Base-by-base conservation (phyloP, 1,140 invertebrate species). In the Pogonomyrmex californicus region DNA sequence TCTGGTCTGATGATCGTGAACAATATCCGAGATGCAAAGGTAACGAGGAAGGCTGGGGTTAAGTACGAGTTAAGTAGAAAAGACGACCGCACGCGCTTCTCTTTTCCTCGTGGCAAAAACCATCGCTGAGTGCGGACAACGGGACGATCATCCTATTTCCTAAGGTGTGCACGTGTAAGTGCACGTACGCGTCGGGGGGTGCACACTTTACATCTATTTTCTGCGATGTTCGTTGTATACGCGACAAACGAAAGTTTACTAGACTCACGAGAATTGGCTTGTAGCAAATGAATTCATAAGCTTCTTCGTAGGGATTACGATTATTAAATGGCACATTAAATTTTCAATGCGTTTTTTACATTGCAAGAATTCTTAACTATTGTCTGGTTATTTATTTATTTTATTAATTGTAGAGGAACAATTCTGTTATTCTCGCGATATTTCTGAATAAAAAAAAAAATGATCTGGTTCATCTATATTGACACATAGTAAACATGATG, bases 171-270 rank as follows among this genome's bases (percentile, higher is more conserved):
- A 33, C 30, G 54, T 38, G 79, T 44, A 41, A 47, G 65, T 73
- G 47, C 44, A 7, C 12, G 44, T 23, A 38, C 33, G 33, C n/a
- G 17, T 38, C 79, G 41, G 68, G 68, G 33, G 36, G 23, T 41
- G 30, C 30, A 30, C 41, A 23, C 10, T 44, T 83, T 73, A 82
- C 79, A 58, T 82, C 66, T 83, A 75, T 75, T 83, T 83, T 75
- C 68, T 33, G 41, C 68, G 30, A 73, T 41, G 54, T 73, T 23
- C 30, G 44, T 60, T 41, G 49, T 36, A 12, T 54, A 44, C 12
- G 30, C 30, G 54, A 73, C 66, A 14, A 58, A 60, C 9, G 36
- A 14, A 49, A 30, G 68, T 82, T 82, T 38, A 60, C 6, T n/a
- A n/a, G 51, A 30, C 41, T 2, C 38, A 23, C 51, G 44, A 47